Conservation (phyloP, 2,797 vertebrate genomes). For the Oryzias dopingdopingensis region DNA sequence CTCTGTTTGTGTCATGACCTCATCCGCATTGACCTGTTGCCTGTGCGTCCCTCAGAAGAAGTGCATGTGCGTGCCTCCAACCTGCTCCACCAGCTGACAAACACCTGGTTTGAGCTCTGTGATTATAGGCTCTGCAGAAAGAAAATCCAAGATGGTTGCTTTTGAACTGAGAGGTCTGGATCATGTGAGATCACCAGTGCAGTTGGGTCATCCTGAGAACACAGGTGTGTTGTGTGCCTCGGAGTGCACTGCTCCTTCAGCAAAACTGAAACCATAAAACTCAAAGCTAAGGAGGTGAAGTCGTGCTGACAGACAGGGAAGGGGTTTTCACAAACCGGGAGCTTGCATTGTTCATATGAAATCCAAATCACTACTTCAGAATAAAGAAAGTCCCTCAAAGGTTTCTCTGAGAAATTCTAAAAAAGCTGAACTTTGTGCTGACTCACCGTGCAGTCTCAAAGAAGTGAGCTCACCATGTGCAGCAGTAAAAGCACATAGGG, state of each 20-base stretch:
- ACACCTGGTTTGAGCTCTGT: slow-evolving; percentile 62
- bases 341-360: slow-evolving; percentile 21
- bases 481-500: slow-evolving; percentile 34
- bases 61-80: slow-evolving; percentile 31
- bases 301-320: slow-evolving; percentile 31
- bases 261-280: slow-evolving; percentile 36
- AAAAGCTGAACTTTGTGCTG: slow-evolving; percentile 38
- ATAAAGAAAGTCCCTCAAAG: slow-evolving; percentile 47
- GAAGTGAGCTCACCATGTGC: slow-evolving; percentile 48
- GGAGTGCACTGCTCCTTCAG: slow-evolving; percentile 30
- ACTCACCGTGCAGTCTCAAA: slow-evolving; percentile 34
- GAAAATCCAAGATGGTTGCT: slow-evolving; percentile 28
- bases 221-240: slow-evolving; percentile 33
- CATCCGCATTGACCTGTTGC: slow-evolving; percentile 50
- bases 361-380: slow-evolving; percentile 34
- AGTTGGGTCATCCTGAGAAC: slow-evolving; percentile 44
- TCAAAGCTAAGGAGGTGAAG: slow-evolving; percentile 29
- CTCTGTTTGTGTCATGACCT: slow-evolving; percentile 52
- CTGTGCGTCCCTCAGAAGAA: slow-evolving; percentile 33
- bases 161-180: slow-evolving; percentile 30
- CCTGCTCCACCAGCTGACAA: slow-evolving; percentile 39
- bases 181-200: slow-evolving; percentile 53
- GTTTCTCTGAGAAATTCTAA: slow-evolving; percentile 25
- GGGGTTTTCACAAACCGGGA: slow-evolving; percentile 22
- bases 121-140: slow-evolving; percentile 55